phyloP scores from a whole-genome alignment of 2,113 vertebrate genomes.

The Corythaixoides concolor region DNA sequence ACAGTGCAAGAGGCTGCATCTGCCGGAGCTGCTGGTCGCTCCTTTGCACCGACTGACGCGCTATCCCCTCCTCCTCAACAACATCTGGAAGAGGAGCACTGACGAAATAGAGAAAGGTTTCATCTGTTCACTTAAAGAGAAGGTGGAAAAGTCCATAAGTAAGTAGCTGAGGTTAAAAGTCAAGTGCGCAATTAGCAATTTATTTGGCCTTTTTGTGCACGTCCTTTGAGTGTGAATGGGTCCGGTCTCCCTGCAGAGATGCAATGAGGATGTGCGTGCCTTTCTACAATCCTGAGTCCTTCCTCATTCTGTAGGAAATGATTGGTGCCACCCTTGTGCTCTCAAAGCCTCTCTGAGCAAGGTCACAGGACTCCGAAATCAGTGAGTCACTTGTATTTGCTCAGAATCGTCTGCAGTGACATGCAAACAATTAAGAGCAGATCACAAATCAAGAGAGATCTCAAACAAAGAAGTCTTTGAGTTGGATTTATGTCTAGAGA shows the following conservation, averaged over 20 bases:
- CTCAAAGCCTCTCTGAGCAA: not conserved
- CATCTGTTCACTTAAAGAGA: conserved; percentile 81
- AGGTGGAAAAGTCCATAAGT: conserved; percentile 88
- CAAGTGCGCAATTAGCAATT: not conserved
- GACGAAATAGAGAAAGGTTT: conserved; percentile 68
- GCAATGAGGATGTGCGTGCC: not conserved
- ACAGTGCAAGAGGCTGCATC: conserved; percentile 81
- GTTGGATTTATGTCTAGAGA: not conserved
- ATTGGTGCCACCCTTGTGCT: not conserved
- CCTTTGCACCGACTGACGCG: conserved; percentile 84
- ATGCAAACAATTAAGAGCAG: not conserved
- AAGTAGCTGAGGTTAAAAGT: conserved; percentile 64
- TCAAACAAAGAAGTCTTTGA: conserved; percentile 23
- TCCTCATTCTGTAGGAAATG: not conserved
- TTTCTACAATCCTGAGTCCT: not conserved
- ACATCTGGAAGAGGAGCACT: conserved; percentile 82
- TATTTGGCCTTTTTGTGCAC: fast-evolving
- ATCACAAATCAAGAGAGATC: not conserved
- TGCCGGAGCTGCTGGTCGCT: conserved; percentile 86
- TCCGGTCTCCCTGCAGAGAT: not conserved
- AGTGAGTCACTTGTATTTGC: conserved; percentile 1
- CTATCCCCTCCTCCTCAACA: conserved; percentile 86
- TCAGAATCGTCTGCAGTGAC: not conserved
- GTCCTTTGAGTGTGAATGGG: not conserved
- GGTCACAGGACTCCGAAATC: conserved; percentile 8